These are phyloP conservation scores for Uromys caudimaculatus DNA, from an alignment of 2,797 vertebrate species.

Conservation along the genomic window DNA sequence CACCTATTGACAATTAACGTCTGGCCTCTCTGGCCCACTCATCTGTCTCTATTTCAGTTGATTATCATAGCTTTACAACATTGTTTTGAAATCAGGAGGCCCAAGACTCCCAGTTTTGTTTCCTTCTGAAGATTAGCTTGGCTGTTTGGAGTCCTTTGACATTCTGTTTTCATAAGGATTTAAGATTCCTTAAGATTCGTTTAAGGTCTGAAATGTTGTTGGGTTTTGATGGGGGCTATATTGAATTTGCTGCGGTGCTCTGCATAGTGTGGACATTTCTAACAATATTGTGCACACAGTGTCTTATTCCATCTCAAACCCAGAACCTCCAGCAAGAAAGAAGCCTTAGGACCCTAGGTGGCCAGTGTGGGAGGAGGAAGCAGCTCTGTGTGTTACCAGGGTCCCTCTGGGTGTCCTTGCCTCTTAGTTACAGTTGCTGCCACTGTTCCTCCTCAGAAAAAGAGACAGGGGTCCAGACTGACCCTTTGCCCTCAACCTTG, in stretches of 20 bases:
- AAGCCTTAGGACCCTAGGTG: not conserved
- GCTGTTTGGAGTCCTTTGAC: not conserved
- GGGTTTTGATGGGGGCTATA: not conserved
- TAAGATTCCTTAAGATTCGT: not conserved
- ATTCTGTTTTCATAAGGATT: constrained; percentile 13
- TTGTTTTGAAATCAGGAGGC: constrained; percentile 20
- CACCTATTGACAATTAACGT: not conserved
- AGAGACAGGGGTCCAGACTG: not conserved
- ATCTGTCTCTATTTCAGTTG: not conserved
- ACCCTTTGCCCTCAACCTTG: not conserved
- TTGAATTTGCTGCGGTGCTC: not conserved
- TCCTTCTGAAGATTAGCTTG: constrained; percentile 14
- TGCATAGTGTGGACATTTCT: not conserved
- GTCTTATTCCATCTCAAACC: not conserved
- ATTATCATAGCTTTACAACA: not conserved
- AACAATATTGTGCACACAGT: not conserved
- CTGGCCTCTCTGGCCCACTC: not conserved
- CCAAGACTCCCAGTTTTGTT: constrained; percentile 1
- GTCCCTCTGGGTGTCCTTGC: not conserved
- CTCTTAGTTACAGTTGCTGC: not conserved
- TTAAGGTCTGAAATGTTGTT: not conserved
- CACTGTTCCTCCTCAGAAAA: not conserved
- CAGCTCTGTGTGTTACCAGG: not conserved
- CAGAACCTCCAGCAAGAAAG: not conserved
- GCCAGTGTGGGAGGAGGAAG: not conserved